Conservation (phyloP, 2,113 vertebrate species). For the Mus musculus region GRCm39 chr14:85876001-85876500, state of each 20-base stretch:
- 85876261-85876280: background rate
- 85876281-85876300: background rate
- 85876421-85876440: background rate
- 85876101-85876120: slow-evolving; percentile 59
- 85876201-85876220: slow-evolving; percentile 33
- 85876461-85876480: background rate
- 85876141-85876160: slow-evolving; percentile 59
- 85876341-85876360: background rate
- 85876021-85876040: slow-evolving; percentile 29
- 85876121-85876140: slow-evolving; percentile 42
- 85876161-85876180: slow-evolving; percentile 68
- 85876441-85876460: background rate
- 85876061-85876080: slow-evolving; percentile 60
- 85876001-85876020: slow-evolving; percentile 26
- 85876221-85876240: background rate
- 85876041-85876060: slow-evolving; percentile 68
- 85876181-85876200: background rate
- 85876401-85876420: background rate
- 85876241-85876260: background rate
- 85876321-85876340: background rate
- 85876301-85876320: background rate
- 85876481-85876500: background rate
- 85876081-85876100: slow-evolving; percentile 49
- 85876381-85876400: background rate
- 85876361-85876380: background rate